Evolutionary conservation across 2,113 vertebrate genomes (phyloP).

Genomic region (Pleuronectes platessa): DNA sequence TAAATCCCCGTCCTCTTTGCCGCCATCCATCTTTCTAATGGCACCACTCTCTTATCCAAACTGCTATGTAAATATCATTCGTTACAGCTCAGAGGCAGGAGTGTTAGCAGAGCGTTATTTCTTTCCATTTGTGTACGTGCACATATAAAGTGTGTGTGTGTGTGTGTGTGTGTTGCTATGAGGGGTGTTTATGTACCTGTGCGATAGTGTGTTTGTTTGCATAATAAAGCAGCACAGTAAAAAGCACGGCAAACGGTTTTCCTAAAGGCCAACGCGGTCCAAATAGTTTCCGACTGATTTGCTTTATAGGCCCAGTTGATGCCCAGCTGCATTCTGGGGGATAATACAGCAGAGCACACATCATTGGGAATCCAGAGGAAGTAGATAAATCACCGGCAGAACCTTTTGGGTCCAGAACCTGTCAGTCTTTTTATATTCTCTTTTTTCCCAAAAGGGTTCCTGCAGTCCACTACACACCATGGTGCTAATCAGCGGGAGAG

Average conservation of each 20-base stretch:
- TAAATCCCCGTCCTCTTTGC: constrained; percentile 54
- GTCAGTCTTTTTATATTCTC: not conserved
- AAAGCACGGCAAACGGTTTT: constrained; percentile 56
- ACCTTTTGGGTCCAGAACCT: not conserved
- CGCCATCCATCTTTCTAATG: constrained; percentile 68
- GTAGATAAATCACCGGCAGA: constrained; percentile 23
- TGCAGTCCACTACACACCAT: constrained; percentile 18
- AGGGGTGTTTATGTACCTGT: not conserved
- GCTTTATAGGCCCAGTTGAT: constrained; percentile 44
- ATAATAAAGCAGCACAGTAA: constrained; percentile 55
- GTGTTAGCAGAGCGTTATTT: constrained; percentile 20
- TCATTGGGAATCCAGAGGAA: constrained; percentile 2
- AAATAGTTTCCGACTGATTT: constrained; percentile 61
- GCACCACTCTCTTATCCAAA: constrained; percentile 61
- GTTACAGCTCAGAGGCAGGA: constrained; percentile 42
- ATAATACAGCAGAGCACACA: constrained; percentile 27
- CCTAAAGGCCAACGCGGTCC: constrained; percentile 50
- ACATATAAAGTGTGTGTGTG: not conserved
- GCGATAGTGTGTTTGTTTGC: constrained; percentile 6
- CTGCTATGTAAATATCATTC: constrained; percentile 68
- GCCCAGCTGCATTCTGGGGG: constrained; percentile 36
- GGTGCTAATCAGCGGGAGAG: constrained; percentile 36
- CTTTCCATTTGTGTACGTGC: not conserved
- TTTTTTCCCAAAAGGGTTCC: not conserved
- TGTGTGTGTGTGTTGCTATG: constrained; percentile 22